A percentile compares a stretch with the other conserved stretches of the same genome.
Evolutionary conservation across 1,140 invertebrate genomes (phyloP).

Genomic region (Solen grandis): DNA sequence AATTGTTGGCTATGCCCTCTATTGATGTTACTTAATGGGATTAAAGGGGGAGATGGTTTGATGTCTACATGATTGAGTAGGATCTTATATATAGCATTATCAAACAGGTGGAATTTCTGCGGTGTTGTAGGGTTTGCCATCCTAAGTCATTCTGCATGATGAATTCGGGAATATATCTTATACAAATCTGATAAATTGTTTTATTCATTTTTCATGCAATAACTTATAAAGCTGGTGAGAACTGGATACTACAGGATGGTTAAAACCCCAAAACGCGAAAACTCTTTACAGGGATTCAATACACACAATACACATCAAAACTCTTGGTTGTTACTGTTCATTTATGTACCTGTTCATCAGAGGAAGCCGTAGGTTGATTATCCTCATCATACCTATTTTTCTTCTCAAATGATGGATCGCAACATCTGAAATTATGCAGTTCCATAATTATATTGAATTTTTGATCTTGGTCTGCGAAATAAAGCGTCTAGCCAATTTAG

Average conservation of each 20-base stretch:
- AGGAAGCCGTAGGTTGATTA: constrained; percentile 72
- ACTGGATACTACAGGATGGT: neutral
- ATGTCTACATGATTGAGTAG: no score
- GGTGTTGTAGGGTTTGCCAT: no score
- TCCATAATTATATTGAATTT: no score
- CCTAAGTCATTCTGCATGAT: no score
- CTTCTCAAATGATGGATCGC: constrained; percentile 51
- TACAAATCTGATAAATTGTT: neutral
- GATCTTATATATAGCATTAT: no score
- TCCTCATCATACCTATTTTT: constrained; percentile 74
- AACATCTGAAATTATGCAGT: constrained; percentile 58
- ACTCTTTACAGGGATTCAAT: neutral
- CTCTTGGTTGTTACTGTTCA: neutral
- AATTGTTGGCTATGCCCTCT: no score
- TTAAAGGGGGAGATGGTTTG: no score
- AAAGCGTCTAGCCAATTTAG: no score
- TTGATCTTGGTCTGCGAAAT: no score
- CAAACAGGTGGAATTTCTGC: no score
- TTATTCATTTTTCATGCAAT: neutral
- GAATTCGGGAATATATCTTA: neutral
- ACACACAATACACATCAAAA: neutral
- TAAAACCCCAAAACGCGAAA: neutral
- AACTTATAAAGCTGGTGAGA: neutral
- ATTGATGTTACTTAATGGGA: no score
- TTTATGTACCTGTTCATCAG: constrained; percentile 76